Evolutionary conservation across 2,888 invertebrate genomes (phyloP), one percentile per base, ranked within the genome.

Genomic region (Microdon myrmicae): DNA sequence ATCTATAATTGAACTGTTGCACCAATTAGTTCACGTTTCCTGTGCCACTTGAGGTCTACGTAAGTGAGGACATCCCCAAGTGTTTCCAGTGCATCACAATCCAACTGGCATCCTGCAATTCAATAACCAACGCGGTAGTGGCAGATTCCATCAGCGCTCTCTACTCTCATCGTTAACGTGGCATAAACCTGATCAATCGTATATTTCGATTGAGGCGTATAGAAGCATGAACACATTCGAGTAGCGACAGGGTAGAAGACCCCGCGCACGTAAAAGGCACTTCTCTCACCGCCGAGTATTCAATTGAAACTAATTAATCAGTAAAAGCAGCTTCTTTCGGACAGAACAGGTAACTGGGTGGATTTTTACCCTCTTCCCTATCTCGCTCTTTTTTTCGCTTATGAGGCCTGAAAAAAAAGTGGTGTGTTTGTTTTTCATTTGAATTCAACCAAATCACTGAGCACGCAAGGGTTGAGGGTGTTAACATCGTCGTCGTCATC

Each of bases 1-100:
- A 58, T 58, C 43, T 53, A 53, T 64, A 64, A 64, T 64, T 64
- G 64, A 64, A 64, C 64, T 64, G 64, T 64, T 64, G 64, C 64
- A 58, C 64, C 58, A 64, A 64, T 58, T 64, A 64, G 64, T 58
- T 51, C 61, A 56, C 51, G 44, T 49, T 58, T 47, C 45, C 64
- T 51, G 51, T 47, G 55, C 35, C 56, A 58, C 58, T 64, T 43
- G 64, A 64, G 56, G 32, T 47, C 51, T n/a, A n/a, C n/a, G 47
- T 37, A 64, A 32, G 38, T 37, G 64, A 58, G 47, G 47, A 51
- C 53, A 53, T 51, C 64, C 45, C 37, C 14, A n/a, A n/a, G n/a
- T n/a, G n/a, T n/a, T n/a, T n/a, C n/a, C n/a, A n/a, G n/a, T n/a
- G n/a, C n/a, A n/a, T n/a, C n/a, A n/a, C n/a, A n/a, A n/a, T n/a